Evolutionary conservation across 1,140 invertebrate species (phyloP), one percentile per base, ranked within the genome.

Genomic region (Brevipalpus yothersi): DNA sequence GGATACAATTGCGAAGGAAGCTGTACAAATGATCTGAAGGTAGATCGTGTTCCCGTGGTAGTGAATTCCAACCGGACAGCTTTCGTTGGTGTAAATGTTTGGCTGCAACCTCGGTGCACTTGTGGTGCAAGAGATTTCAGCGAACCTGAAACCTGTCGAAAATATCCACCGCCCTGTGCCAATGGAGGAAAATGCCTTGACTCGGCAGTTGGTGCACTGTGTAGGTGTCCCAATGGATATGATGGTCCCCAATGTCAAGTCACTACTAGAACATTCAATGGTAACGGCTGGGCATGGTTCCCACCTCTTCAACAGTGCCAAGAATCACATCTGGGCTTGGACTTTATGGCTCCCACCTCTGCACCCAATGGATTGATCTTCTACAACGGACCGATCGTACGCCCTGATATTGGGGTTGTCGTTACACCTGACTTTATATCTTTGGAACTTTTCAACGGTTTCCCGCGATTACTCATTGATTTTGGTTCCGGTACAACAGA

Each of bases 31-130:
- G 79, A 80, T 41, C 72, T 94, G 39, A 84, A 88, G 65, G 87
- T 93, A 56, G 88, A 82, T 69, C 79, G 81, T 19, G 51, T 88
- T 58, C 91, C 91, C 0, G 89, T 91, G 64, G 85, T 92, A 79
- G 87, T 96, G 0, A 95, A 96, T 73, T 84, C 92, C 10, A 97
- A 96, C 68, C 89, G 86, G 72, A 95, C 91, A 0, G 82, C 91
- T 0, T 73, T 96, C 31, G 88, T 96, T 21, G 89, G 91, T 21
- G 87, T 96, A 0, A 78, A 79, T 54, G 85, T 87, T 0, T 75
- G 80, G 2, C 78, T 88, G 0, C 77, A 83, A 66, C 79, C 86
- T 0, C 0, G 75, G 84, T 60, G 85, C 91, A 7, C 82, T 86
- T 67, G 83, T 90, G 1, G 76, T 88, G 64, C 82, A 86, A 74